Evolutionary conservation across 2,797 vertebrate genomes (phyloP), one percentile per base, ranked within the genome.

Genomic region (Coranthus polyacanthus): DNA sequence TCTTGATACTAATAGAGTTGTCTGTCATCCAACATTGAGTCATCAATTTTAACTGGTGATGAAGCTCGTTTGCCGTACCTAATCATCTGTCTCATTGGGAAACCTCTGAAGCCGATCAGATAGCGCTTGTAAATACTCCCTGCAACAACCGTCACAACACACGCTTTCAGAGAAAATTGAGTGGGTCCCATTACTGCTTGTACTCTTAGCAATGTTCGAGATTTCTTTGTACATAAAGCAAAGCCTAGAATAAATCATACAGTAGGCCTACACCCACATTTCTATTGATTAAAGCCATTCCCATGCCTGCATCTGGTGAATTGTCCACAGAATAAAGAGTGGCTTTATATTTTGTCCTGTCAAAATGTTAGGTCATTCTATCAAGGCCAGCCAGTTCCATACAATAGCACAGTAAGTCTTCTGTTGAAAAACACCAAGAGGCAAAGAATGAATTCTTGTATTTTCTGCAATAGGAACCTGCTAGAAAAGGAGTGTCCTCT

Each of bases 281-380:
- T 95, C 95, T 97, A 97, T 97, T 97, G 98, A 97, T 98, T 96
- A 96, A 95, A 95, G 94, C 94, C 93, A 94, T 95, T 97, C 96
- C 94, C 95, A 93, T 94, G 94, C 94, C 94, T 93, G 94, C 95
- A 93, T 95, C 95, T 95, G 93, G 92, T 94, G 94, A 96, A 96
- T 95, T 97, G 95, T 96, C 94, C 93, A 90, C 94, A 93, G 96
- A 96, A 97, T 96, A 96, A 96, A 97, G 96, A 94, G 93, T 92
- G 94, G 96, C 95, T 97, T 97, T 98, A 96, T 99, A 96, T 96
- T 97, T 96, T 95, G 93, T 94, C 93, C 95, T 97, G 96, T 97
- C 95, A 97, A 96, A 96, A 96, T 96, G 95, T 96, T 95, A 95
- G 95, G 95, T 95, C 94, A 94, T 94, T 95, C 94, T 95, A 95